Conservation (phyloP, 2,888 invertebrate species). For the Zygaena filipendulae region DNA sequence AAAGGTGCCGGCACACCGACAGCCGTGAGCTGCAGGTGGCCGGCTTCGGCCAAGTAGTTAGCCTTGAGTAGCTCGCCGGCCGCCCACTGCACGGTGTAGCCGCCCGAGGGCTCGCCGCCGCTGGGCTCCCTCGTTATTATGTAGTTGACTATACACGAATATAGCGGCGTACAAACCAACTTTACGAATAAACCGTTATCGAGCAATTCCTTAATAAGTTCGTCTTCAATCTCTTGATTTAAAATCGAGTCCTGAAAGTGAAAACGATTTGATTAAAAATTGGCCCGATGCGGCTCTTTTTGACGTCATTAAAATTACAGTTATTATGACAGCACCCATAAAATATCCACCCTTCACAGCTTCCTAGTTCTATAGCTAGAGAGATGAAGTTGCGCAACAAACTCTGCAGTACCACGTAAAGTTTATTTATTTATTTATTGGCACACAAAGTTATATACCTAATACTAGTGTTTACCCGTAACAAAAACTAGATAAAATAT, state of each 20-base stretch:
- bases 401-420: not conserved
- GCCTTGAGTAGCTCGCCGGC: slow-evolving; percentile 31
- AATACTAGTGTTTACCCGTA: not conserved
- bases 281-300: too few relatives aligned
- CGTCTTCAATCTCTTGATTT: slow-evolving; percentile 35
- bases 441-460: not conserved
- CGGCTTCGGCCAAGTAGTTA: slow-evolving; percentile 44
- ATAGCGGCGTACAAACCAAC: slow-evolving; percentile 42
- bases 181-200: slow-evolving; percentile 41
- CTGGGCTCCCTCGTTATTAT: slow-evolving; percentile 27
- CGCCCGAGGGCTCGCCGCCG: slow-evolving; percentile 16
- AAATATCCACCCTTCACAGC: too few relatives aligned
- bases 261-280: slow-evolving; percentile 3
- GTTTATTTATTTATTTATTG: too few relatives aligned
- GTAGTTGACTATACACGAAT: slow-evolving; percentile 33
- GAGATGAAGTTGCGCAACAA: too few relatives aligned
- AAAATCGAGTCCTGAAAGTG: slow-evolving; percentile 33
- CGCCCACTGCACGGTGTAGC: slow-evolving; percentile 40
- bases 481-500: not conserved
- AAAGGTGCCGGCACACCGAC: slow-evolving; percentile 38
- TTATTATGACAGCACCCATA: too few relatives aligned
- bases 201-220: slow-evolving; percentile 41
- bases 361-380: too few relatives aligned
- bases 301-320: too few relatives aligned
- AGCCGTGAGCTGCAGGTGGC: slow-evolving; percentile 36